Evolutionary conservation across 2,797 vertebrate genomes (phyloP).

Genomic region (Helarctos malayanus): DNA sequence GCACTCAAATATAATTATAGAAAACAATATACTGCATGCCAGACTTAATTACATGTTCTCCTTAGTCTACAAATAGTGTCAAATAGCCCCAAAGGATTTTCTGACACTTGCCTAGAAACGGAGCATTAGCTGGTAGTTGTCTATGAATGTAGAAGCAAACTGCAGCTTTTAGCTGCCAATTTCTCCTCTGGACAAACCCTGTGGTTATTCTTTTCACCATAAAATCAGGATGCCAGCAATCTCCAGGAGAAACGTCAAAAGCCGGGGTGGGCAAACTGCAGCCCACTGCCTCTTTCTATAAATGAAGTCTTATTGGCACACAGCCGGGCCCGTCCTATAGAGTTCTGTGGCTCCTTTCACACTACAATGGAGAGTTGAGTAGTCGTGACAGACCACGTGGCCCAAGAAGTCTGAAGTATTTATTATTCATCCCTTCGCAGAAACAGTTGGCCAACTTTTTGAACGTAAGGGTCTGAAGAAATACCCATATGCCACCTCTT

Average conservation of each 20-base stretch:
- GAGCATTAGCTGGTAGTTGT: slow-evolving; percentile 39
- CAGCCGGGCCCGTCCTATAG: background rate
- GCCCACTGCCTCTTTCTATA: background rate
- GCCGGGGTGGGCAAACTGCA: background rate
- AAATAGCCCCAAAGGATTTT: slow-evolving; percentile 10
- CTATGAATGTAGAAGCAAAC: slow-evolving; percentile 47
- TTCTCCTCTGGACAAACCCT: background rate
- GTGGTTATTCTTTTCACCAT: slow-evolving; percentile 18
- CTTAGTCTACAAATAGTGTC: slow-evolving; percentile 51
- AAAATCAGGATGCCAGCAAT: background rate
- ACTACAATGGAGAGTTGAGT: background rate
- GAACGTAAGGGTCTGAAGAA: background rate
- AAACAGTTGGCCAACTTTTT: background rate
- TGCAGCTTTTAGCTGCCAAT: slow-evolving; percentile 8
- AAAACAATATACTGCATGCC: slow-evolving; percentile 27
- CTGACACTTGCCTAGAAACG: slow-evolving; percentile 31
- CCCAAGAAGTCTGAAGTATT: background rate
- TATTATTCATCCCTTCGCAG: background rate
- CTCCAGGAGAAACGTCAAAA: slow-evolving; percentile 1
- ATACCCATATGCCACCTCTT: background rate
- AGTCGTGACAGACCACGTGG: background rate
- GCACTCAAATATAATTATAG: slow-evolving; percentile 27
- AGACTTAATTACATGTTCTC: slow-evolving; percentile 45
- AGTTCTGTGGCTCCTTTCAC: background rate
- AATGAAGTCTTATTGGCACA: slow-evolving; percentile 11